Percentiles rank a stretch among this genome's conserved stretches.
Evolutionary conservation across 2,888 invertebrate species (phyloP).

Genomic region (Cosmorhoe ocellata): DNA sequence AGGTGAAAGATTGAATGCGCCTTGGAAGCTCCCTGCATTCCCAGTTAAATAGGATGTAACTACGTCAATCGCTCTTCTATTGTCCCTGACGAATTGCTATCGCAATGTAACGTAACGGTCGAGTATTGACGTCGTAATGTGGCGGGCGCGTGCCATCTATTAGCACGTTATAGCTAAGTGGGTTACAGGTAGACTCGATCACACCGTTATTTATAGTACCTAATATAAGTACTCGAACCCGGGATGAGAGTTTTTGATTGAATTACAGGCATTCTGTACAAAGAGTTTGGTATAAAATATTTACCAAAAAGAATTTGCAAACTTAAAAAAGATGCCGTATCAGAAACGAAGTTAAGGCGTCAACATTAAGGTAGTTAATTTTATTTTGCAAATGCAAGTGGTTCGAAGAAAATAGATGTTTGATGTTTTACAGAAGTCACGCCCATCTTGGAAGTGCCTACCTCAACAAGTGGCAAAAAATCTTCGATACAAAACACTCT

Average conservation of each 20-base stretch:
- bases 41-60: too few species aligned
- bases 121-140: conserved; percentile 15
- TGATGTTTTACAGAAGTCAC: background rate
- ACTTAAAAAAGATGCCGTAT: too few species aligned
- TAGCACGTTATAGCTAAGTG: conserved; percentile 28
- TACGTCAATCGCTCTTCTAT: background rate
- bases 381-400: too few species aligned
- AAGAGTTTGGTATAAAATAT: too few species aligned
- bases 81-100: conserved; percentile 1
- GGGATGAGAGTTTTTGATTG: background rate
- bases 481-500: background rate
- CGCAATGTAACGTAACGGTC: too few species aligned
- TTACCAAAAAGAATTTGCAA: too few species aligned
- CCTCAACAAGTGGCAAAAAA: background rate
- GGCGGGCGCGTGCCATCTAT: conserved; percentile 22
- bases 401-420: too few species aligned
- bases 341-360: too few species aligned
- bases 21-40: too few species aligned
- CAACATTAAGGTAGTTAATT: too few species aligned
- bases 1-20: too few species aligned
- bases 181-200: conserved; percentile 16
- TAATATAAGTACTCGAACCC: background rate
- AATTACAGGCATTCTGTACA: too few species aligned
- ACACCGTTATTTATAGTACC: conserved; percentile 21
- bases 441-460: background rate